Conservation (phyloP, 2,888 invertebrate genomes). For the Parascotia fuliginaria region DNA sequence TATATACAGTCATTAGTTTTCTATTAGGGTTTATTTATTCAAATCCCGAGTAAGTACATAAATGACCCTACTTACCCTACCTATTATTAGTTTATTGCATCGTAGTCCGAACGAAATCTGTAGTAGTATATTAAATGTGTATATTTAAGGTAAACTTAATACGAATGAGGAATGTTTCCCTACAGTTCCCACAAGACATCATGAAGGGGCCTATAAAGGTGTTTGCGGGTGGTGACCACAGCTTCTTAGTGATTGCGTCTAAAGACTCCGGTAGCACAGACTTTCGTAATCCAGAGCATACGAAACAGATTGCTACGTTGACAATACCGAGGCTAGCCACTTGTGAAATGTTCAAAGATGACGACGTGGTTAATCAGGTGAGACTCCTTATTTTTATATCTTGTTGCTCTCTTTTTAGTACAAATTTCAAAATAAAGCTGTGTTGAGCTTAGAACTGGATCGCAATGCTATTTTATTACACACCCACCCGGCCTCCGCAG, state of each 20-base stretch:
- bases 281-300: conserved; percentile 84
- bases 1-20: too few species aligned
- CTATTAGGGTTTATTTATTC: too few species aligned
- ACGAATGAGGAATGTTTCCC: conserved; percentile 26
- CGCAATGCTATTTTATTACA: too few species aligned
- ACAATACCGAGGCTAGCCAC: conserved; percentile 85
- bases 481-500: too few species aligned
- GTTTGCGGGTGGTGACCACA: conserved; percentile 95
- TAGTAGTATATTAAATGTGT: not conserved
- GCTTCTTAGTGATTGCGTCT: conserved; percentile 89
- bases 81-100: not conserved
- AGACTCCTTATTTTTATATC: conserved; percentile 5
- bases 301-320: conserved; percentile 89
- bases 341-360: conserved; percentile 87
- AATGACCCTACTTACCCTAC: too few species aligned
- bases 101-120: not conserved
- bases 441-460: too few species aligned
- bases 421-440: too few species aligned
- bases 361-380: conserved; percentile 88
- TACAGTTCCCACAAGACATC: conserved; percentile 68
- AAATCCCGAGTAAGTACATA: too few species aligned
- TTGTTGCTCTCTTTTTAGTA: too few species aligned
- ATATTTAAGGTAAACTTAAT: not conserved
- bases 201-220: conserved; percentile 85
- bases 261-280: conserved; percentile 85